Evolutionary conservation across 1,140 invertebrate genomes (phyloP), one percentile per base, ranked within the genome.

Genomic region (Drosophila prosaltans): DNA sequence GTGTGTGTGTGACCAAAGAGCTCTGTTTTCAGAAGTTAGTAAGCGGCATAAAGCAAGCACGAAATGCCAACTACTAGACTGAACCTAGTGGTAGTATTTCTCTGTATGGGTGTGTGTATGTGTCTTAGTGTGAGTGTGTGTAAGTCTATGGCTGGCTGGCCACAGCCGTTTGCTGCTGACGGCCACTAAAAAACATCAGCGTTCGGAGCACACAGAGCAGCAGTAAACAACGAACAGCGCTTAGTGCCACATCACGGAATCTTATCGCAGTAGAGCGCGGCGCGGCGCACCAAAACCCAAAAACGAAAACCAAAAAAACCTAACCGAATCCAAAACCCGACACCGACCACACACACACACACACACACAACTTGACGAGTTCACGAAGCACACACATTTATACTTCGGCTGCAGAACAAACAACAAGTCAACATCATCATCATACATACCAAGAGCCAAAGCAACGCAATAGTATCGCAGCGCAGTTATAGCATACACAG

Each of bases 171-270:
- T 63, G 40, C 39, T 32, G 77, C 80, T 83, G 82, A 88, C 84
- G 83, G 80, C 83, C 84, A 86, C 82, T 51, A 51, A 59, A 80
- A 86, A 84, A 74, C 76, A 84, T 77, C 79, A 69, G 66, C 74
- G 60, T 76, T 74, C 74, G 63, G 76, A 77, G 83, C 45, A 51
- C 82, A 86, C 80, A 86, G 79, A 86, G 79, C 74, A 65, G 63
- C 78, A 88, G 83, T 88, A 88, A 88, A 88, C 83, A 88, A 74
- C 77, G 83, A 88, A 88, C 83, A 88, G 83, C 83, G 83, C 83
- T 88, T 88, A 88, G 83, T 88, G 83, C 83, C 83, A 88, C 83
- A 88, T 88, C 83, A 88, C 83, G 83, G 85, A 78, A 88, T 88
- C 83, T 88, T 88, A 88, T 88, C 83, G 83, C 84, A 80, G 74